Base-by-base conservation (phyloP, 37 sponge, comb jelly and placozoan species). In the Chondrosia reniformis region DNA sequence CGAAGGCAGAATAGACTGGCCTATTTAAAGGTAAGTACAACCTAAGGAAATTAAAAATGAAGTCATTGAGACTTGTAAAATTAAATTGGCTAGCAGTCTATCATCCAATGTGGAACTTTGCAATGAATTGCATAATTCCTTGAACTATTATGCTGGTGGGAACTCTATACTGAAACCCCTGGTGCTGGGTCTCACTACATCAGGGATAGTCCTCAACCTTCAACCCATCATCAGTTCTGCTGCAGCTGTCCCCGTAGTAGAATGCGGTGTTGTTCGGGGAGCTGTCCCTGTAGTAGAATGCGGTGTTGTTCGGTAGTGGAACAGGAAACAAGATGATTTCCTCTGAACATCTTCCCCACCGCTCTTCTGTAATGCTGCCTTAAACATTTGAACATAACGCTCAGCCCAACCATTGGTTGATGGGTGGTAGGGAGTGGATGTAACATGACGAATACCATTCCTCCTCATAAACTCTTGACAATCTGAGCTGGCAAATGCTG, bases 391-490 rank as follows among this genome's bases (percentile, higher is more conserved):
- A 12, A 81, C 69, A 21, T 45, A 46, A 10, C 56, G 36, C 37
- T 81, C 82, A 27, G 82, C 82, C 61, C 30, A 34, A 5, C 82
- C 74, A 33, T 72, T 73, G 34, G 31, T 54, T 38, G 41, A 24
- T 15, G 67, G 64, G 4, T 66, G 39, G 72, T 80, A 80, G 54
- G 54, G 37, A 2, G 82, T 63, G 55, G 45, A 42, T 36, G 45
- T 49, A 49, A 75, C 36, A 43, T 80, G 81, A 19, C 64, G 41
- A 46, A 86, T 74, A 8, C 77, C 77, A 75, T 80, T 80, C 44
- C 21, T 30, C 28, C 24, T 3, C 75, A 45, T 3, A 62, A 81
- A 72, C 45, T 55, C 45, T 24, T 36, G 7, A 42, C 71, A 81
- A 55, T 81, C 82, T 13, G 27, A 44, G 25, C 75, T 57, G 57